Conservation (phyloP, 2,888 invertebrate genomes). For the Epinotia bilunana region DNA sequence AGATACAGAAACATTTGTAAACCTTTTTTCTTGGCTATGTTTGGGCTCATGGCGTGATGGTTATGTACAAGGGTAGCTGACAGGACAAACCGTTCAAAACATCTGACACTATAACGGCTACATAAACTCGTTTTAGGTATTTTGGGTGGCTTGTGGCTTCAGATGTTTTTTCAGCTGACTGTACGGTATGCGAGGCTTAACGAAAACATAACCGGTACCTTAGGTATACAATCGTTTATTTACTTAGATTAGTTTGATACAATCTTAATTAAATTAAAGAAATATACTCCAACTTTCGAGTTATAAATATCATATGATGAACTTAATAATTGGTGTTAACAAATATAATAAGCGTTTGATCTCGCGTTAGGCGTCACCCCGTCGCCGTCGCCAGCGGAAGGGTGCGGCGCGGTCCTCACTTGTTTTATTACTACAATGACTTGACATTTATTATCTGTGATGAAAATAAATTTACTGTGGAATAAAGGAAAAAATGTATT, state of each 20-base stretch:
- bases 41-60: too few species aligned
- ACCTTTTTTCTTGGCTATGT: too few species aligned
- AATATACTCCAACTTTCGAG: not conserved
- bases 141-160: too few species aligned
- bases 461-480: constrained; percentile 76
- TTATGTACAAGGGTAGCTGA: too few species aligned
- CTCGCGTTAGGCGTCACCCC: constrained; percentile 47
- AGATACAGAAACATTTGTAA: too few species aligned
- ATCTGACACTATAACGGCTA: too few species aligned
- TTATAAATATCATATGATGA: constrained; percentile 2
- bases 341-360: constrained; percentile 33
- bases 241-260: not conserved
- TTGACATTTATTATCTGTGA: constrained; percentile 79
- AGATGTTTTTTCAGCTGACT: too few species aligned
- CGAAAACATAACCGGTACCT: not conserved
- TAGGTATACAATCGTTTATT: not conserved
- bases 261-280: not conserved
- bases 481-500: constrained; percentile 69
- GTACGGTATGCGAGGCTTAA: too few species aligned
- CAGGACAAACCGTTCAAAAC: too few species aligned
- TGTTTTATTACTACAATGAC: constrained; percentile 78
- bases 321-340: constrained; percentile 33
- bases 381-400: constrained; percentile 49
- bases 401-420: constrained; percentile 63
- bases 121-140: too few species aligned